Conservation (phyloP, 2,797 vertebrate species). For the Cheirogaleus major region DNA sequence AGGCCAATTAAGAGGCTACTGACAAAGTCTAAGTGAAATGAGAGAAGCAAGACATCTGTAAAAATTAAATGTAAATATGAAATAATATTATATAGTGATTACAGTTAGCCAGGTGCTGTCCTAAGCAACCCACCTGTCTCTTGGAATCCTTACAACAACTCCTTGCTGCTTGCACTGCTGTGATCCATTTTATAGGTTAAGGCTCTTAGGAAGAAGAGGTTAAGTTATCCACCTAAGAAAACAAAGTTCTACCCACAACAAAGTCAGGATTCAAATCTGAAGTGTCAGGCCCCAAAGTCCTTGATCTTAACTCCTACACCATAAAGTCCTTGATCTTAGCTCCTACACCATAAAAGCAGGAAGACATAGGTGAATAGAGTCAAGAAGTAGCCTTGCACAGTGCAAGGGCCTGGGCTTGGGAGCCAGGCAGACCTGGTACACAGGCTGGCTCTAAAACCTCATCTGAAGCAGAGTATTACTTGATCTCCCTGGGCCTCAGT, state of each 20-base stretch:
- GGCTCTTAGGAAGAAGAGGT: neutral
- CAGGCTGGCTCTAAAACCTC: neutral
- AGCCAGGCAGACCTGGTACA: too few relatives aligned
- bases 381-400: accelerated
- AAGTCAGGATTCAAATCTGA: neutral
- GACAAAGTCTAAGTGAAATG: neutral
- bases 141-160: neutral
- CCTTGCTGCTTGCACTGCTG: neutral
- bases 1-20: neutral
- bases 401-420: too few relatives aligned
- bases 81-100: neutral
- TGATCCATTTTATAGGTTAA: neutral
- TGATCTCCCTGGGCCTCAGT: neutral
- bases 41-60: neutral
- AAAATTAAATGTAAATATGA: neutral
- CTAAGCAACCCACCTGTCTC: neutral
- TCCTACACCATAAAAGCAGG: neutral
- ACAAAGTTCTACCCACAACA: neutral
- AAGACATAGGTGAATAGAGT: accelerated
- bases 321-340: neutral
- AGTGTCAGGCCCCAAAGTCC: neutral
- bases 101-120: neutral
- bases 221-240: neutral
- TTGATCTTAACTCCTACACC: neutral
- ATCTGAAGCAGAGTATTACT: neutral